Evolutionary conservation across 2,113 vertebrate genomes (phyloP).

Genomic region (Campylomormyrus tamandua): DNA sequence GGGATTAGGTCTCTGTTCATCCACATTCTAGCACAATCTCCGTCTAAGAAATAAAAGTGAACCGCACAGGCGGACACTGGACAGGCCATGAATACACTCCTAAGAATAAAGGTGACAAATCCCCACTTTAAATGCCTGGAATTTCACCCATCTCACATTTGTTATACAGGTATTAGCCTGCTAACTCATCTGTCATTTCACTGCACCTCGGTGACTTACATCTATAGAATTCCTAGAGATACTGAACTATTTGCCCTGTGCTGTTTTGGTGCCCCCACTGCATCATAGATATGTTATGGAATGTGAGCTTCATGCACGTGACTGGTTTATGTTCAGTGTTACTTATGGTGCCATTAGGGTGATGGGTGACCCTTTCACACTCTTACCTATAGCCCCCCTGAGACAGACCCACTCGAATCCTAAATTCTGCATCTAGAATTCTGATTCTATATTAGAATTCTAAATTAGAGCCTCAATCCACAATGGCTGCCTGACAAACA

Average conservation of each 20-base stretch:
- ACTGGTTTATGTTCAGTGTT: background rate
- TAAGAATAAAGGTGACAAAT: background rate
- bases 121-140: background rate
- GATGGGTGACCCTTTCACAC: background rate
- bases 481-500: background rate
- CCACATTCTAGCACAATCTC: conserved; percentile 27
- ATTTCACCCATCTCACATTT: background rate
- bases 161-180: background rate
- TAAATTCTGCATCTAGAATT: background rate
- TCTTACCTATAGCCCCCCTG: background rate
- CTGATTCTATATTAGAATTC: background rate
- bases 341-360: background rate
- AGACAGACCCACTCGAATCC: conserved; percentile 18
- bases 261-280: background rate
- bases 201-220: background rate
- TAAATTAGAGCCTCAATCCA: conserved; percentile 26
- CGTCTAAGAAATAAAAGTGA: background rate
- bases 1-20: conserved; percentile 48
- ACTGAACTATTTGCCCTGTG: background rate
- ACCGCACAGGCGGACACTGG: background rate
- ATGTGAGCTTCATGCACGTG: background rate
- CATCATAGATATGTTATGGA: background rate
- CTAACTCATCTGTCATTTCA: background rate
- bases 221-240: background rate
- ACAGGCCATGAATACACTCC: background rate